Evolutionary conservation across 2,888 invertebrate species (phyloP).

Genomic region (Aphelenchoides bicaudatus): DNA sequence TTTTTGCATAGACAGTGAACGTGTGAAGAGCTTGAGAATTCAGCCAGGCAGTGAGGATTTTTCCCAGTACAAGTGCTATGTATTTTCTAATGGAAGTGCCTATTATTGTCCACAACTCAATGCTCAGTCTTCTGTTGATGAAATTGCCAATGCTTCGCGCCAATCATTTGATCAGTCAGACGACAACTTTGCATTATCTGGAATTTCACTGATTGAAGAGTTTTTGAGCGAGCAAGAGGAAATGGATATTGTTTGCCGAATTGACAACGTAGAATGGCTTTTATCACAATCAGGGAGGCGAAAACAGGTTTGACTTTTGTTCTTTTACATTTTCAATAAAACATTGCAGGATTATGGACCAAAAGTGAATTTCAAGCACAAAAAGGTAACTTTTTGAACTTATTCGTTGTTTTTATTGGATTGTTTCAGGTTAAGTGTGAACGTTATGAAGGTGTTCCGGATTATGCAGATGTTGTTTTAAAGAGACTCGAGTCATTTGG

Average conservation of each 20-base stretch:
- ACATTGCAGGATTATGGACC: conserved; percentile 81
- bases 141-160: not conserved
- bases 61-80: conserved; percentile 33
- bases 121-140: conserved; percentile 5
- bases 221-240: conserved; percentile 76
- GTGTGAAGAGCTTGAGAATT: conserved; percentile 59
- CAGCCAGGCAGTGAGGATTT: conserved; percentile 23
- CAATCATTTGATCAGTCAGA: conserved; percentile 4
- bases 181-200: conserved; percentile 42
- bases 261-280: conserved; percentile 81
- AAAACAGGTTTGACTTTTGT: conserved; percentile 69
- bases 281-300: conserved; percentile 85
- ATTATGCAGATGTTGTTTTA: conserved; percentile 66
- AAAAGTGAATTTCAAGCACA: conserved; percentile 94
- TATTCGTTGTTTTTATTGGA: conserved; percentile 66
- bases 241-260: conserved; percentile 67
- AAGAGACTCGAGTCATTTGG: conserved; percentile 39
- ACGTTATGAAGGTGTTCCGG: conserved; percentile 71
- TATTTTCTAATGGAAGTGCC: conserved; percentile 30
- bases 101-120: conserved; percentile 17
- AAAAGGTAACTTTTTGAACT: conserved; percentile 67
- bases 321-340: conserved; percentile 59
- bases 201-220: conserved; percentile 64
- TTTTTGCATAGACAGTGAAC: conserved; percentile 73
- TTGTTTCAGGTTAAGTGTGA: conserved; percentile 71